phyloP scores from a whole-genome alignment of 2,888 invertebrate genomes.

The Erebia aethiops region DNA sequence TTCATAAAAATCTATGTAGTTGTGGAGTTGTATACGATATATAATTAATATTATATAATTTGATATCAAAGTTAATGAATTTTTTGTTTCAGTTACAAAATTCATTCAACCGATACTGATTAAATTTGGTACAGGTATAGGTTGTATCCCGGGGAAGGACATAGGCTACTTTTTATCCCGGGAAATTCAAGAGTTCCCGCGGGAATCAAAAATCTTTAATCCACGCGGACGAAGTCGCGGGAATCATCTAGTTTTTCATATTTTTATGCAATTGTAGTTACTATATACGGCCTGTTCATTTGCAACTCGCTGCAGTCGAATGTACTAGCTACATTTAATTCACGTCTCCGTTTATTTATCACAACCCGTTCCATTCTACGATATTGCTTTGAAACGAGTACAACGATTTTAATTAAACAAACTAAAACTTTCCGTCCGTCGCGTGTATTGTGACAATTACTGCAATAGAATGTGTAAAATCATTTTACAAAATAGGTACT shows the following conservation, averaged over 20 bases:
- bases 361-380: slow-evolving; percentile 28
- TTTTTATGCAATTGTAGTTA: slow-evolving; percentile 1
- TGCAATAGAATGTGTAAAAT: neutral
- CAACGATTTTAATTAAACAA: slow-evolving; percentile 32
- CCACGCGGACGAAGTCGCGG: too few species aligned
- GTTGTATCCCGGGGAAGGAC: too few species aligned
- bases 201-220: neutral
- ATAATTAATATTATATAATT: too few species aligned
- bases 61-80: too few species aligned
- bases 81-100: too few species aligned
- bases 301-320: slow-evolving; percentile 32
- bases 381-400: slow-evolving; percentile 31
- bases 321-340: slow-evolving; percentile 28
- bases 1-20: too few species aligned
- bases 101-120: too few species aligned
- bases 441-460: neutral
- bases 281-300: neutral
- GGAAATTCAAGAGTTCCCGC: too few species aligned
- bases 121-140: too few species aligned
- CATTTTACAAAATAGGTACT: neutral
- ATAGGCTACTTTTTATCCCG: too few species aligned
- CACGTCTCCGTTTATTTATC: slow-evolving; percentile 36
- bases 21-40: too few species aligned
- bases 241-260: neutral
- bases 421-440: slow-evolving; percentile 22